These are phyloP conservation scores for Patiria pectinifera DNA, from an alignment of 53 echinoderm and acorn worm species.

Conservation along the genomic window DNA sequence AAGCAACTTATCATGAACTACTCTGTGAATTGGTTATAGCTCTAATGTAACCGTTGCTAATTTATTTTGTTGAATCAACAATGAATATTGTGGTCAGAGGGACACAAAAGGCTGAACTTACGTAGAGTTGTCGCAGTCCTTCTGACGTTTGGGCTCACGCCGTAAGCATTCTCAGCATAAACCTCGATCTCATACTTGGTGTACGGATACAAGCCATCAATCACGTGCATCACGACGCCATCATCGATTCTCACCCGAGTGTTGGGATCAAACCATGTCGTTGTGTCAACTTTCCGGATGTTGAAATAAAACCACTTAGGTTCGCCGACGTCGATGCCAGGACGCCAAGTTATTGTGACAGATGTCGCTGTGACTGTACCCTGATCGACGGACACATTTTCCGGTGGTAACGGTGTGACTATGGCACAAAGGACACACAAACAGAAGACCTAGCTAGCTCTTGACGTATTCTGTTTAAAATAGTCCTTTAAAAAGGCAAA, in stretches of 20 bases:
- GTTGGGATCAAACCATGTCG: not conserved
- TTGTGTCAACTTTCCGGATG: not conserved
- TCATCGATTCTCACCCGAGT: not conserved
- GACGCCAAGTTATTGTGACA: not conserved
- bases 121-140: not conserved
- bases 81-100: not conserved
- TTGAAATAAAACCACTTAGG: slow-evolving; percentile 13
- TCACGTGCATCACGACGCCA: not conserved
- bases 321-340: not conserved
- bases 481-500: too few species aligned
- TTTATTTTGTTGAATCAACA: too few species aligned
- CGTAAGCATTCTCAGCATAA: not conserved
- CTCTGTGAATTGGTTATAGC: not conserved
- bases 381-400: not conserved
- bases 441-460: not conserved
- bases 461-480: not conserved
- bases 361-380: not conserved
- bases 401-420: not conserved
- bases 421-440: not conserved
- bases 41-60: too few species aligned
- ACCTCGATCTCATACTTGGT: slow-evolving; percentile 10
- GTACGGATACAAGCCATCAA: not conserved
- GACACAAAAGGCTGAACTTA: not conserved
- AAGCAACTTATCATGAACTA: not conserved
- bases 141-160: not conserved